These are phyloP conservation scores for Actinostola sp. DNA, from an alignment of 92 coral and sea anemone species.

Conservation along the genomic window DNA sequence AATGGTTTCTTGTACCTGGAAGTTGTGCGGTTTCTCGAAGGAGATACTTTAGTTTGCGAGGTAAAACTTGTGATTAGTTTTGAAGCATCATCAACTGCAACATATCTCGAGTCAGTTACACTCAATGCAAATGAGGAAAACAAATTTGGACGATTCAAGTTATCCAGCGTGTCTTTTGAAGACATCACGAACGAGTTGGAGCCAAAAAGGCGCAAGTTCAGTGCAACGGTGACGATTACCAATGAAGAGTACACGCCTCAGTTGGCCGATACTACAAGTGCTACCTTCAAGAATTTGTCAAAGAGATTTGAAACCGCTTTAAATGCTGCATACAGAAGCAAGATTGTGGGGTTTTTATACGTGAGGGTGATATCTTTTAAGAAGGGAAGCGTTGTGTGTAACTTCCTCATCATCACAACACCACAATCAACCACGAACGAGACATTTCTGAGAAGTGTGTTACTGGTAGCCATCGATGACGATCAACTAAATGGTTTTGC, in stretches of 20 bases:
- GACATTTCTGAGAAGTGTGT: background rate
- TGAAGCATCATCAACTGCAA: constrained; percentile 7
- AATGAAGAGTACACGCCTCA: constrained; percentile 10
- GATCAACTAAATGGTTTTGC: constrained; percentile 16
- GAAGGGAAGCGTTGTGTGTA: constrained; percentile 59
- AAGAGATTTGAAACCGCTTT: constrained; percentile 3
- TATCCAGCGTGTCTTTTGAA: background rate
- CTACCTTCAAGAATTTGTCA: constrained; percentile 14
- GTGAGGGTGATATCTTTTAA: constrained; percentile 18
- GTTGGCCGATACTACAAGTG: constrained; percentile 20
- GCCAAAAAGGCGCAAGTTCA: constrained; percentile 22
- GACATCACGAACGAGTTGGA: constrained; percentile 15
- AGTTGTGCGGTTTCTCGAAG: constrained; percentile 5
- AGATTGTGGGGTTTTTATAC: constrained; percentile 24
- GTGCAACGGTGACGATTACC: constrained; percentile 19
- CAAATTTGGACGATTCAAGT: background rate
- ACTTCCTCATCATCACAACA: constrained; percentile 31
- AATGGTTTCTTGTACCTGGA: constrained; percentile 15
- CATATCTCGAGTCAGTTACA: constrained; percentile 13
- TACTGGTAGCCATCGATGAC: background rate
- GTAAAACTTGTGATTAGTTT: background rate
- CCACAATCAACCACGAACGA: constrained; percentile 11
- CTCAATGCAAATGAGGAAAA: background rate
- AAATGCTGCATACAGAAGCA: background rate
- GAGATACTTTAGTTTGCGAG: background rate